Evolutionary conservation across 2,797 vertebrate species (phyloP).

Genomic region (Platalea minor): DNA sequence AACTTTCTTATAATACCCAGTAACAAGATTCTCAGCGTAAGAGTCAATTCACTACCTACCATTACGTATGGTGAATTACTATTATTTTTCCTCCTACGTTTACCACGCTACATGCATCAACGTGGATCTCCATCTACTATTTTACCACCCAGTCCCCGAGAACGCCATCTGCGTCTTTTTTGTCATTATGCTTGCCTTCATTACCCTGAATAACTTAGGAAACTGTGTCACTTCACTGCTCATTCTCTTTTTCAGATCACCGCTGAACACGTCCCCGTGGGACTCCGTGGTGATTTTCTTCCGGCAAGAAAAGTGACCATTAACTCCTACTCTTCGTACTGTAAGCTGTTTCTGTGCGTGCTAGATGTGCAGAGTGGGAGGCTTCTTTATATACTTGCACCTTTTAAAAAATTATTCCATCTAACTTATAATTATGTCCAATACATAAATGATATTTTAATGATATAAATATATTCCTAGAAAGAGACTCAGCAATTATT

Average conservation of each 20-base stretch:
- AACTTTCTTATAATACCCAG: not conserved
- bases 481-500: not conserved
- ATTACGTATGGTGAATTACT: not conserved
- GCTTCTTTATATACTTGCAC: not conserved
- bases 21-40: not conserved
- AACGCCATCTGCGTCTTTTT: not conserved
- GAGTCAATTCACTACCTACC: not conserved
- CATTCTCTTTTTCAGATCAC: not conserved
- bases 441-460: not conserved
- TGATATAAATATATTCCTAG: not conserved
- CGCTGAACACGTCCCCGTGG: not conserved
- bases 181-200: not conserved
- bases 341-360: not conserved
- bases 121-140: not conserved
- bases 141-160: not conserved
- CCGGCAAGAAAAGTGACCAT: slow-evolving; percentile 21
- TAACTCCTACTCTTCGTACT: not conserved
- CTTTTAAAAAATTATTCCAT: not conserved
- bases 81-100: not conserved
- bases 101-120: not conserved
- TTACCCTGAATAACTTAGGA: slow-evolving; percentile 5
- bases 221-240: slow-evolving; percentile 8
- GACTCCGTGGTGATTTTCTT: slow-evolving; percentile 3
- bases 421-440: not conserved
- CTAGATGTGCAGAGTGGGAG: not conserved